Evolutionary conservation across 2,113 vertebrate species (phyloP), one percentile per base, ranked within the genome.

Genomic region (Pagrus major): DNA sequence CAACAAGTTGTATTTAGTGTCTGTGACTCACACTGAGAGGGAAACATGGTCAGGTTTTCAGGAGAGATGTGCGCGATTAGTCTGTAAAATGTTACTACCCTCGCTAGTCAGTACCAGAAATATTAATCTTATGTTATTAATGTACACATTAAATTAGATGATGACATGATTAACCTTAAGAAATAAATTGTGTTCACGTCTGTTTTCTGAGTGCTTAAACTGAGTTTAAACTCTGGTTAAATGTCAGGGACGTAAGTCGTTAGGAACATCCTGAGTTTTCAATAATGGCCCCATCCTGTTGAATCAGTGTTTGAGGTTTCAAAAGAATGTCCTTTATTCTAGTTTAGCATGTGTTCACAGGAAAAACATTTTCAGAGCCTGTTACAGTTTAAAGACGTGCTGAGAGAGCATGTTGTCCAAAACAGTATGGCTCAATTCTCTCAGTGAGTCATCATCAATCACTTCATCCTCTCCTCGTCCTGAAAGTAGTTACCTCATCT

Each of bases 1-100:
- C 93, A 91, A 90, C 92, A 93, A 77, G 86, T 88, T 90, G 84
- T 90, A 90, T 93, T 94, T 93, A 91, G 84, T 86, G 80, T 72
- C 59, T 68, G 67, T 90, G 86, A 89, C 85, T 86, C 81, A 82
- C 59, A 9, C 65, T 55, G 10, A 16, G 23, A 41, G 82, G 41
- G 61, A 81, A 60, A 46, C 49, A 29, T 18, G 4, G 60, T 37
- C 18, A 42, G 27, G 20, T 85, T 88, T 84, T 76, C 15, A 33
- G 63, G n/a, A n/a, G n/a, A n/a, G n/a, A n/a, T n/a, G n/a, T n/a
- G n/a, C n/a, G n/a, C n/a, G n/a, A n/a, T n/a, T n/a, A n/a, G n/a
- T n/a, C n/a, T n/a, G n/a, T n/a, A n/a, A n/a, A n/a, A n/a, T n/a
- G n/a, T n/a, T n/a, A n/a, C n/a, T n/a, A n/a, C n/a, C n/a, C n/a